These are phyloP conservation scores for Xenus cinereus DNA, from an alignment of 2,113 vertebrate genomes.

Conservation along the genomic window DNA sequence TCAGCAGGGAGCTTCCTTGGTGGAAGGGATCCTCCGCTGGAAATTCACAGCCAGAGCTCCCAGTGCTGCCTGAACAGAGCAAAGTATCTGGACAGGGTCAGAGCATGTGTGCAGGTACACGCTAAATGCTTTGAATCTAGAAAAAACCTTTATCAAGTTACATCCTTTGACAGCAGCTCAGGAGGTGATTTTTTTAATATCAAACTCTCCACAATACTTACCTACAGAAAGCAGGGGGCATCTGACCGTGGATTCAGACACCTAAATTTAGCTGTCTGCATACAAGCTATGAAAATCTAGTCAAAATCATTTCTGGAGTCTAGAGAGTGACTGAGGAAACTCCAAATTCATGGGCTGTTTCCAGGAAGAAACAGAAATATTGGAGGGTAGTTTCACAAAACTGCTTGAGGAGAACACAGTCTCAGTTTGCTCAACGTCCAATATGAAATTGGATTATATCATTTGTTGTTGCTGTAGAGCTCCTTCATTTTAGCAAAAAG, in stretches of 20 bases:
- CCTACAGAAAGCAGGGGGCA: background rate
- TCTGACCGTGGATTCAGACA: background rate
- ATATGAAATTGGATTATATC: background rate
- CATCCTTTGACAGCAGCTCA: background rate
- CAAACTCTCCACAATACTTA: background rate
- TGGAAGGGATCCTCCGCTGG: fast-evolving
- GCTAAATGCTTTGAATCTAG: background rate
- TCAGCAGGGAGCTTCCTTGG: background rate
- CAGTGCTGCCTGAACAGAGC: background rate
- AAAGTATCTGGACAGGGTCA: background rate
- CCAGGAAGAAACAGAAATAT: background rate
- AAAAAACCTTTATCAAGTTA: background rate
- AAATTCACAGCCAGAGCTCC: background rate
- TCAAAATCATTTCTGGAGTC: background rate
- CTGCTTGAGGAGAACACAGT: background rate
- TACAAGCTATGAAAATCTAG: background rate
- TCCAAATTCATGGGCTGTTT: background rate
- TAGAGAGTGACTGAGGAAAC: background rate
- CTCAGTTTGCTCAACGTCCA: background rate
- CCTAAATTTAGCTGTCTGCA: background rate
- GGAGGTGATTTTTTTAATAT: background rate
- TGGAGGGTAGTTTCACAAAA: background rate
- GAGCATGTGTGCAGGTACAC: background rate
- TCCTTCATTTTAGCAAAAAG: background rate
- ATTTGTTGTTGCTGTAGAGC: background rate